Evolutionary conservation across 2,113 vertebrate species (phyloP).

Genomic region (Rhinolophus sinicus): DNA sequence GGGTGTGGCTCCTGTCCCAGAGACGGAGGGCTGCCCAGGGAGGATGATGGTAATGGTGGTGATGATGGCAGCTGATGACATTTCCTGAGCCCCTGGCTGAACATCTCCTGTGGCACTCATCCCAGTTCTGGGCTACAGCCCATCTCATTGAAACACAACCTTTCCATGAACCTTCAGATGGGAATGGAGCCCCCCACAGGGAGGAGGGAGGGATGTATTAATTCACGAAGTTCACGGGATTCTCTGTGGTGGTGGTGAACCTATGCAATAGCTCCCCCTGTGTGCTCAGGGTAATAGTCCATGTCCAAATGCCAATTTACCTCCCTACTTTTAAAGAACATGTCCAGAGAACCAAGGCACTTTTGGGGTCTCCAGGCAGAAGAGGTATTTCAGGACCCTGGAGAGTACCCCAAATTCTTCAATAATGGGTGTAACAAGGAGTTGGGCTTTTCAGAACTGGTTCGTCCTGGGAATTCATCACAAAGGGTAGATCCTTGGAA

Average conservation of each 20-base stretch:
- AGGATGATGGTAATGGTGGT: not conserved
- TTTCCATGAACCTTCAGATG: not conserved
- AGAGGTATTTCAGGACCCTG: slow-evolving; percentile 45
- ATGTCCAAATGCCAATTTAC: not conserved
- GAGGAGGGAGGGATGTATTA: not conserved
- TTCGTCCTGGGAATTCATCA: not conserved
- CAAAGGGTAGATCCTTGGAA: not conserved
- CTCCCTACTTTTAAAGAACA: not conserved
- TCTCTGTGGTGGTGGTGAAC: not conserved
- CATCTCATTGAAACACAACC: not conserved
- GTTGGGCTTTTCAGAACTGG: not conserved
- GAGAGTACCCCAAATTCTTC: not conserved
- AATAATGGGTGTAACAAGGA: rapidly evolving
- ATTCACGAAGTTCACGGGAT: not conserved
- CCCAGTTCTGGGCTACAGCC: not conserved
- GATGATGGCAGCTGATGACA: not conserved
- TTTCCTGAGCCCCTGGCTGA: not conserved
- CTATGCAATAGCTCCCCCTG: not conserved
- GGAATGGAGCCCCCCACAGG: not conserved
- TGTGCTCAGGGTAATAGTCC: not conserved
- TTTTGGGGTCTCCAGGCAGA: not conserved
- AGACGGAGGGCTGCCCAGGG: not conserved
- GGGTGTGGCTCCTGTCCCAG: not conserved
- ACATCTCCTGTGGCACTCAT: not conserved
- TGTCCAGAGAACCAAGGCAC: not conserved